phyloP scores from a whole-genome alignment of 2,113 vertebrate species.

The Geococcyx californianus region DNA sequence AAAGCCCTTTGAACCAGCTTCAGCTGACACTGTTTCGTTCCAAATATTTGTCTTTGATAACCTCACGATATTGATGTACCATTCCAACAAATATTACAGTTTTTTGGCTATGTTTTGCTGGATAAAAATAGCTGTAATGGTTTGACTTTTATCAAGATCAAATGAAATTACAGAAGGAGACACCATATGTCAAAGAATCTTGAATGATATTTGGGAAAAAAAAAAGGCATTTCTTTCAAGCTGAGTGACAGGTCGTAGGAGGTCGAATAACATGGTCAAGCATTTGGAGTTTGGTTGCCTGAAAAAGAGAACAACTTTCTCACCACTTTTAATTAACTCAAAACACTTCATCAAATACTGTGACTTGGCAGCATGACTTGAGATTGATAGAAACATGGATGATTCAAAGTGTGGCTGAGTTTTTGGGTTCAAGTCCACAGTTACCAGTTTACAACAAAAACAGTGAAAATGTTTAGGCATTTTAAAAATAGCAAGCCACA shows the following conservation, averaged over 20 bases:
- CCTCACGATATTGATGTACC: not conserved
- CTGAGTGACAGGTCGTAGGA: conserved; percentile 11
- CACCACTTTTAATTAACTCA: conserved; percentile 13
- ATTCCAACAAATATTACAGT: not conserved
- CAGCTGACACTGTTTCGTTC: not conserved
- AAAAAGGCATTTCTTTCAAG: conserved; percentile 1
- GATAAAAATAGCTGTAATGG: not conserved
- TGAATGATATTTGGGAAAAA: not conserved
- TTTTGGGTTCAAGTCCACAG: not conserved
- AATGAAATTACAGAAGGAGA: conserved; percentile 21
- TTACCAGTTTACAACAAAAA: not conserved
- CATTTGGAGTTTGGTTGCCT: not conserved
- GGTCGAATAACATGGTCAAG: not conserved
- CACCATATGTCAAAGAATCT: not conserved
- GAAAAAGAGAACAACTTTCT: not conserved
- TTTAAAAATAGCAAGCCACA: not conserved
- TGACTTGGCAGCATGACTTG: not conserved
- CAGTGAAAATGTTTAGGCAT: not conserved
- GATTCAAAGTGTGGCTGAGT: not conserved
- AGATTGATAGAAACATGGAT: not conserved
- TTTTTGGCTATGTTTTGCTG: not conserved
- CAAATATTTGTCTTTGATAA: not conserved
- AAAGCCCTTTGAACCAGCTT: not conserved
- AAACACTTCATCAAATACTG: not conserved
- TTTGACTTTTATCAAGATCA: not conserved